Conservation (phyloP, 2,888 invertebrate species). For the Habrosyne pyritoides region DNA sequence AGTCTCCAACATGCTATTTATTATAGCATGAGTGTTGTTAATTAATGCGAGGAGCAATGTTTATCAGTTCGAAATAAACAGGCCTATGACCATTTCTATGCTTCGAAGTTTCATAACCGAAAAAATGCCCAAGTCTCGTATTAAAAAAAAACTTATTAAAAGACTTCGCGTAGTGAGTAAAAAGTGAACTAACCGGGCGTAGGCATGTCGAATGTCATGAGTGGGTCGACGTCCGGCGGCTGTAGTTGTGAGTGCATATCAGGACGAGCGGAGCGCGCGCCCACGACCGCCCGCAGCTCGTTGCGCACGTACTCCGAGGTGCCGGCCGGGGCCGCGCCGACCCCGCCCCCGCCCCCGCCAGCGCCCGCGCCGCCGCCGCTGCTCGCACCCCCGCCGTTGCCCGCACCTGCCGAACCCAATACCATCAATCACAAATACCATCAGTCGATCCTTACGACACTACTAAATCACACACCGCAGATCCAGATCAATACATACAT, state of each 20-base stretch:
- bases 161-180: background rate
- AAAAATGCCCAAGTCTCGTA: background rate
- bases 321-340: conserved; percentile 75
- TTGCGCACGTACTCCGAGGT: conserved; percentile 95
- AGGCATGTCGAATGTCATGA: conserved; percentile 88
- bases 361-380: conserved; percentile 86
- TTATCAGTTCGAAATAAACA: background rate
- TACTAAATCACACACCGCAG: background rate
- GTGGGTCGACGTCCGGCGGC: conserved; percentile 86
- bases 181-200: conserved; percentile 76
- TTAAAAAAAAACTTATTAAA: too few relatives aligned
- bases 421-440: background rate
- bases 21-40: background rate
- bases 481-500: background rate
- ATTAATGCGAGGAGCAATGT: background rate
- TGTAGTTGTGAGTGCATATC: conserved; percentile 77
- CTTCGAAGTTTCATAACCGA: background rate
- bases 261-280: conserved; percentile 87
- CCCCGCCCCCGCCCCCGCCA: conserved; percentile 80
- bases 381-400: conserved; percentile 38
- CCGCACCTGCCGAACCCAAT: conserved; percentile 39
- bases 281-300: conserved; percentile 94
- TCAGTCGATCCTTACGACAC: background rate
- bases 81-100: background rate
- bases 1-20: background rate